Evolutionary conservation across 2,888 invertebrate species (phyloP), one percentile per base, ranked within the genome.

Genomic region (Lagria hirta): DNA sequence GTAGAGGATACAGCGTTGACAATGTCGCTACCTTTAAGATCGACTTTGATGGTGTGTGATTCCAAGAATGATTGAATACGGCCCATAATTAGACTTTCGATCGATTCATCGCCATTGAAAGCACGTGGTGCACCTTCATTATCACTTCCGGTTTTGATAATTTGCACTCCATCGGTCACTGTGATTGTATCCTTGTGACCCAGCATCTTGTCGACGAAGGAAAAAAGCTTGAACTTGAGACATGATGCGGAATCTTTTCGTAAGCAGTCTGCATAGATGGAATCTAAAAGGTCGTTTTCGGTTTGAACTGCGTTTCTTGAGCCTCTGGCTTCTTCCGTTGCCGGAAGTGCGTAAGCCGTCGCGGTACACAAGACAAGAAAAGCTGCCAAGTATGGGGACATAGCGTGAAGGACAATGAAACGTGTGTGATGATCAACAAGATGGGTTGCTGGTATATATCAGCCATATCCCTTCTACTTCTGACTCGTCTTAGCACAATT

Each of bases 171-270:
- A 55, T 90, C 89, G 41, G 87, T 83, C 24, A 90, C 70, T 4
- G 86, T 81, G 64, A 88, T 88, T 48, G 82, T 82, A 62, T 90
- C 89, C 69, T 86, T 88, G 57, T 84, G 84, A 30, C 84, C 83
- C 45, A 89, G 76, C 76, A 87, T 84, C 72, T 89, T 89, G 75
- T 90, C 90, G 55, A 90, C 86, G 72, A 84, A 88, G 12, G 86
- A 83, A 75, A 89, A 88, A 65, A 90, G 81, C 69, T 89, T 90
- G 76, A 88, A 87, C 71, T 89, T 90, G 61, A 90, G 81, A 70
- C 90, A 90, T 70, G 86, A 83, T 56, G 86, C 82, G 15, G 89
- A 88, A 65, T 89, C 89, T 71, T 89, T 90, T 61, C 83, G 80
- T 51, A 88, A 73, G 66, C 90, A 90, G 62, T 90, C 90, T 60